phyloP scores from a whole-genome alignment of 2,113 vertebrate genomes.

The Puntigrus tetrazona region DNA sequence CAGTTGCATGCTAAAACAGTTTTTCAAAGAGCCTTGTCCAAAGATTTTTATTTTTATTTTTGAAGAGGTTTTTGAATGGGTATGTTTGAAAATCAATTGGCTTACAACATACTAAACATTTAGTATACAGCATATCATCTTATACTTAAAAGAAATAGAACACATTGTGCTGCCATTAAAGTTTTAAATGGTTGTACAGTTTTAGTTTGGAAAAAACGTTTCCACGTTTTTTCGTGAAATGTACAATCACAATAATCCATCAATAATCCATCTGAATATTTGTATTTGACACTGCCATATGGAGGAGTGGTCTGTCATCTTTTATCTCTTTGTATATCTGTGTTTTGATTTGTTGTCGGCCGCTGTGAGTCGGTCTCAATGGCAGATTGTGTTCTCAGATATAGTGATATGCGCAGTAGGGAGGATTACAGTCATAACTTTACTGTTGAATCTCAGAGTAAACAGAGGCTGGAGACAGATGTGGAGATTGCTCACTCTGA shows the following conservation, averaged over 20 bases:
- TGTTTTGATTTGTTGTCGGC: conserved; percentile 60
- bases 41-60: background rate
- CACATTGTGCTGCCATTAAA: background rate
- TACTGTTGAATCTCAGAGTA: conserved; percentile 40
- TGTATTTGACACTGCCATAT: conserved; percentile 46
- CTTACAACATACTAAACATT: background rate
- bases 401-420: conserved; percentile 57
- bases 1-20: conserved; percentile 12
- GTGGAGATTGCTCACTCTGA: conserved; percentile 21
- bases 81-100: background rate
- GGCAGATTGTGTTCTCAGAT: conserved; percentile 57
- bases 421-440: conserved; percentile 63
- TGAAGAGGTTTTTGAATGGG: background rate
- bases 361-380: conserved; percentile 53
- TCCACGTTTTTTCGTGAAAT: too few relatives aligned
- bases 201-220: background rate
- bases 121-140: too few relatives aligned
- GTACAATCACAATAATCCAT: too few relatives aligned
- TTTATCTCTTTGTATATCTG: conserved; percentile 53
- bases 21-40: background rate
- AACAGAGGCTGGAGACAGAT: conserved; percentile 44
- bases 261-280: background rate
- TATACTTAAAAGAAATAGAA: too few relatives aligned
- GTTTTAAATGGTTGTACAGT: background rate
- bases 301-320: conserved; percentile 43